Evolutionary conservation across 2,797 vertebrate genomes (phyloP), one percentile per base, ranked within the genome.

Genomic region (Pangasius macronema): DNA sequence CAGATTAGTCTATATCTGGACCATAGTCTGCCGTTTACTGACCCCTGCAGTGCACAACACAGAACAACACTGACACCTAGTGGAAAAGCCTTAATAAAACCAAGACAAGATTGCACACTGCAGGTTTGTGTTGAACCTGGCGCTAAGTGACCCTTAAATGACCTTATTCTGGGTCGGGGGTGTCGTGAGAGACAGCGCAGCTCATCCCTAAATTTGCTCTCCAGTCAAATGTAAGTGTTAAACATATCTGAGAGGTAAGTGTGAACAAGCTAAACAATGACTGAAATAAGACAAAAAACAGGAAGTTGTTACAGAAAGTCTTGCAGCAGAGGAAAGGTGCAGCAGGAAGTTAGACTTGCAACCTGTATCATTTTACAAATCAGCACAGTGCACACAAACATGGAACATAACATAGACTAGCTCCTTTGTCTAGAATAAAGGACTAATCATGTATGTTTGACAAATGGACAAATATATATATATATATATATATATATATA

Each of bases 101-200:
- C 63, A 67, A 67, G 14, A 67, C n/a, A n/a, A 5, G 33, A 68
- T 36, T 9, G 67, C 18, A 20, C 33, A 70, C 33, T 16, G 1
- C 68, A 49, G 9, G 46, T 49, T 49, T 49, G 46, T 49, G 46
- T 49, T 49, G 46, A 49, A 49, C 46, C 46, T 65, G 80, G 70
- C 77, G 86, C 70, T 77, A 87, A 84, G 70, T 68, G 55, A 84
- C 72, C 77, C 39, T 46, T 77, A 84, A 59, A 87, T 46, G 87
- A 87, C 72, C 82, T 84, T 73, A 84, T 80, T 84, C 59, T 88
- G 75, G 61, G 73, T 70, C 27, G 4, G 73, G 82, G 86, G 72
- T 87, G 22, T 84, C 18, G 1, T 33, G 33, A 36, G 33, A 20
- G 5, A 33, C 33, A 68, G 67, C 20, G 33, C 33, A 36, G 33